Base-by-base conservation (phyloP, 2,113 vertebrate genomes). In the Elgaria multicarinata region DNA sequence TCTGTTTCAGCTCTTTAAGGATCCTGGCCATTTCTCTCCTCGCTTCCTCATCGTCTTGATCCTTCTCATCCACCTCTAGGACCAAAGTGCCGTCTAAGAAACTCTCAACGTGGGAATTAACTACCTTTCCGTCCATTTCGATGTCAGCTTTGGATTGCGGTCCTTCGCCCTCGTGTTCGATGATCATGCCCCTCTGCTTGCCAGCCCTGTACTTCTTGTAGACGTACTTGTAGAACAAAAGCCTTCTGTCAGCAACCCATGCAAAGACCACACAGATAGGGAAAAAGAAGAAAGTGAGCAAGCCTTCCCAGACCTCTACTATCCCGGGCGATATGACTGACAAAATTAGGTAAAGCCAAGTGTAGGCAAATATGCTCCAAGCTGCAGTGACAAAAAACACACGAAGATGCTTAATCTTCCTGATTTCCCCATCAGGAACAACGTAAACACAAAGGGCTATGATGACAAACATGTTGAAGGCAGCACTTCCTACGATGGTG, bases 401-500 rank as follows among this genome's bases (percentile, higher is more conserved):
- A 8, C 99, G 89, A 64, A 99, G 94, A 93, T 99, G 99, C 92
- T 99, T 99, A 44, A 99, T 98, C 94, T 98, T 98, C 75, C 99
- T 97, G 3, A 97, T 98, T 91, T 99, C 97, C 20, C 99, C 99
- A 0, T 99, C 98, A 0, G 99, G 99, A 66, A 99, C 98, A 46
- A 99, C 98, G 0, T 98, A 98, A 18, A 99, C 99, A 9, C 99
- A 99, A 4, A 99, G 93, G 0, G 99, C 99, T 0, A 99, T 99
- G 92, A 99, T 99, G 93, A 99, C 98, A 50, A 99, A 99, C 99
- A 99, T 99, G 93, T 99, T 99, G 95, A 99, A 99, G 0, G 99
- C 99, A 0, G 99, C 99, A 0, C 99, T 99, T 31, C 99, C 99
- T 69, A 99, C 99, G 0, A 99, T 99, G n/a, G 99, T 99, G 96